These are phyloP conservation scores for Parthenolecanium corni DNA, from an alignment of 2,888 invertebrate genomes.

Conservation along the genomic window DNA sequence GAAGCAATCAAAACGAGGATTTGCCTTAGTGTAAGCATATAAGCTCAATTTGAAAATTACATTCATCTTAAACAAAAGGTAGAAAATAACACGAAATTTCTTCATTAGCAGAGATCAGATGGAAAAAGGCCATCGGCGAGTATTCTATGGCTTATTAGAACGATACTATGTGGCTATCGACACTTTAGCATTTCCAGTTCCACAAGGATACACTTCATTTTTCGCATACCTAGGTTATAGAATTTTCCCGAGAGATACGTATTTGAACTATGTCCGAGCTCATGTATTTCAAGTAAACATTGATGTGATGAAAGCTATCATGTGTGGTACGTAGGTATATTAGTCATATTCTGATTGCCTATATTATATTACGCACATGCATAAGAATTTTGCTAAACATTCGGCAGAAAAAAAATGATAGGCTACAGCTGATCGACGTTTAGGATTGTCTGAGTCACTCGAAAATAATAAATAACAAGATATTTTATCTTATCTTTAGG, in stretches of 20 bases:
- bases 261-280: slow-evolving; percentile 67
- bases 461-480: too few relatives aligned
- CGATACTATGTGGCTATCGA: slow-evolving; percentile 69
- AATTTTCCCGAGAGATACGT: slow-evolving; percentile 62
- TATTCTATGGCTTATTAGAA: slow-evolving; percentile 66
- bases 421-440: too few relatives aligned
- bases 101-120: slow-evolving; percentile 55
- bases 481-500: too few relatives aligned
- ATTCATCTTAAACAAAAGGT: too few relatives aligned
- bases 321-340: slow-evolving; percentile 50
- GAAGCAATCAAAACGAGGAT: slow-evolving; percentile 58
- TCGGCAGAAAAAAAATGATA: too few relatives aligned
- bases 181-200: slow-evolving; percentile 67
- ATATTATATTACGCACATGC: neutral
- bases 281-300: slow-evolving; percentile 78
- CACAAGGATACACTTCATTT: slow-evolving; percentile 79
- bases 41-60: too few relatives aligned
- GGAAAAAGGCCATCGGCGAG: slow-evolving; percentile 53
- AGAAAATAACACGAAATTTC: too few relatives aligned
- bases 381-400: neutral
- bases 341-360: neutral
- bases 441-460: too few relatives aligned
- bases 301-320: slow-evolving; percentile 72
- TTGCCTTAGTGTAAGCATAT: slow-evolving; percentile 57
- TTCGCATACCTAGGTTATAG: slow-evolving; percentile 76